Evolutionary conservation across 2,797 vertebrate genomes (phyloP), one percentile per base, ranked within the genome.

Genomic region (Gallirallus australis): DNA sequence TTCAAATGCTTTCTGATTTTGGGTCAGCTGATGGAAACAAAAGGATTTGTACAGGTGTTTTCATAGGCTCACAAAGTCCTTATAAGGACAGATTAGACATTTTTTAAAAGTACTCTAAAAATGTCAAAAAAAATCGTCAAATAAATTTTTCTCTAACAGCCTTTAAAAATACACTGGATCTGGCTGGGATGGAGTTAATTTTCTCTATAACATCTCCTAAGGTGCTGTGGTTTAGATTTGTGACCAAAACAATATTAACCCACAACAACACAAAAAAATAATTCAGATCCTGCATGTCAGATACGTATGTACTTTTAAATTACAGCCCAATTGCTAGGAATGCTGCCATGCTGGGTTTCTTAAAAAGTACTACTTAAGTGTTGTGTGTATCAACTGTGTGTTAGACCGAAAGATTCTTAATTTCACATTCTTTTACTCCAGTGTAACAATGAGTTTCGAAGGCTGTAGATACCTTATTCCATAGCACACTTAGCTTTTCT

Each of bases 351-450:
- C 53, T 79, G 0, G 5, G 12, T 73, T 92, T 78, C 39, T 68
- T 31, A 40, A 20, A 11, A 54, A 47, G 9, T 31, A 18, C n/a
- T 17, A 3, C 21, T 45, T 57, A 79, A 53, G 10, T 37, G 16
- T 12, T 0, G 0, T 33, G 12, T 61, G 4, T 75, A 17, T 72
- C 59, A 59, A 2, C 15, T 2, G 0, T 12, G 30, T 13, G 13
- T 27, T 65, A 48, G 39, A 35, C 21, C 21, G 28, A n/a, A 50
- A 59, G 61, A 57, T 15, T 35, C 0, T 2, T 84, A 13, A 12
- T 71, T 92, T 72, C 42, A 35, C 7, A 1, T 31, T 52, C 60
- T 80, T 37, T 18, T 54, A 30, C 9, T 42, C 2, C 1, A 30
- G 54, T 37, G 5, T 30, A 66, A 39, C 39, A 3, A 18, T 69